These are phyloP conservation scores for Delichon dasypus DNA, from an alignment of 2,797 vertebrate species.

Conservation along the genomic window DNA sequence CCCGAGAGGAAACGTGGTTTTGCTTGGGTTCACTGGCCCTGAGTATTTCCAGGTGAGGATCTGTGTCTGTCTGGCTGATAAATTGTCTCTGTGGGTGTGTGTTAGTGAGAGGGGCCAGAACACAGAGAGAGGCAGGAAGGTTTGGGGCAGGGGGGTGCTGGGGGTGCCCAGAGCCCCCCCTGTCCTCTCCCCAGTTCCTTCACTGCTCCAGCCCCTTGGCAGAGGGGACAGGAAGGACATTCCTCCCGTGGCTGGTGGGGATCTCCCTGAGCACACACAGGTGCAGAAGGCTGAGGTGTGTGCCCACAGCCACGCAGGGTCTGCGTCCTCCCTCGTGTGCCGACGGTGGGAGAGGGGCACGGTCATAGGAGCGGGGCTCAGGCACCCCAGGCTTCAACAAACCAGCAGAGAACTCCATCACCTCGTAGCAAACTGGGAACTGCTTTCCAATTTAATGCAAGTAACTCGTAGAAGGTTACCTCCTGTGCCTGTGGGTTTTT, in stretches of 20 bases:
- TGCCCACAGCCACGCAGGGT: neutral
- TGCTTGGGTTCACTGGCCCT: neutral
- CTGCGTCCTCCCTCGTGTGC: fast-evolving
- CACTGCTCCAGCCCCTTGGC: neutral
- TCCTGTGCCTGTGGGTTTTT: neutral
- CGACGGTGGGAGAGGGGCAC: neutral
- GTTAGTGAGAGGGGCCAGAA: neutral
- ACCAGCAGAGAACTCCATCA: neutral
- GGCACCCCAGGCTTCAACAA: neutral
- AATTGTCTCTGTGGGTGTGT: neutral
- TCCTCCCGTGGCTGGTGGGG: neutral
- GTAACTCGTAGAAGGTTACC: too few relatives aligned
- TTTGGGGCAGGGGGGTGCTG: neutral
- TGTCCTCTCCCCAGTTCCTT: neutral
- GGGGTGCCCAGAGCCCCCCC: neutral
- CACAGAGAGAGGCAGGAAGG: neutral
- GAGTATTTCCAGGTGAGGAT: neutral
- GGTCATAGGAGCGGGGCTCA: neutral
- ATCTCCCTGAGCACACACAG: neutral
- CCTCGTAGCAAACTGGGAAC: neutral
- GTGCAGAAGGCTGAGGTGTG: neutral
- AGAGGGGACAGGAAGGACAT: neutral
- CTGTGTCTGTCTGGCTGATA: neutral
- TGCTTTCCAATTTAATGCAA: neutral
- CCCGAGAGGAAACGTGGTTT: neutral